These are phyloP conservation scores for Apaloderma vittatum DNA, from an alignment of 2,113 vertebrate genomes.

Conservation along the genomic window DNA sequence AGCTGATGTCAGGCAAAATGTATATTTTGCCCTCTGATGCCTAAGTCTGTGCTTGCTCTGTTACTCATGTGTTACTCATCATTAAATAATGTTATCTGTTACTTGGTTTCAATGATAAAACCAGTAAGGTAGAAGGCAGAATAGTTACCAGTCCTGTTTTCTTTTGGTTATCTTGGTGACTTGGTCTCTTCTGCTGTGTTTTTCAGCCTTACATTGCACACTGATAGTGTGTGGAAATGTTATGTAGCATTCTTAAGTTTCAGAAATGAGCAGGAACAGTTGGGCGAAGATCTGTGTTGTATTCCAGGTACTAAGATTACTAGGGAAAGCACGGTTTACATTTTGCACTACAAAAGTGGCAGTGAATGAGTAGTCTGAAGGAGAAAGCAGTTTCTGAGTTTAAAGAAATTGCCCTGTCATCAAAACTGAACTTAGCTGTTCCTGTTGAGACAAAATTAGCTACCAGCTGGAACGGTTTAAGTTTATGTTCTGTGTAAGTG, in stretches of 20 bases:
- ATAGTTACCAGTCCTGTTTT: background rate
- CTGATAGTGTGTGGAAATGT: background rate
- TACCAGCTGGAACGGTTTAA: background rate
- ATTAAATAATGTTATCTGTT: background rate
- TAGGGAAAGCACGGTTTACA: background rate
- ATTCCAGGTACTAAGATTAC: background rate
- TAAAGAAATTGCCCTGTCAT: background rate
- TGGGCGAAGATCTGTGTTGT: background rate
- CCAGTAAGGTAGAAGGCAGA: background rate
- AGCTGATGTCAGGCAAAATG: constrained; percentile 32
- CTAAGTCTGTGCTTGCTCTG: background rate
- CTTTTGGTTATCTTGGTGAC: background rate
- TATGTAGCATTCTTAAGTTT: background rate
- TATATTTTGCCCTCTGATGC: constrained; percentile 20
- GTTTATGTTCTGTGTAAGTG: background rate
- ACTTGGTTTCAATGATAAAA: background rate
- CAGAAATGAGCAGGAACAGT: background rate
- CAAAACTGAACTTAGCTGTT: background rate
- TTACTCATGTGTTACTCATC: background rate
- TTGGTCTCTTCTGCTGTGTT: fast-evolving
- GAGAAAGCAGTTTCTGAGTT: background rate
- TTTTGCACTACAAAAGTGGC: background rate
- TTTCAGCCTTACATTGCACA: fast-evolving
- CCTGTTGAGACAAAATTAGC: background rate
- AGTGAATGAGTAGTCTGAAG: background rate